Evolutionary conservation across 2,888 invertebrate genomes (phyloP).

Genomic region (Ligdia adustata): DNA sequence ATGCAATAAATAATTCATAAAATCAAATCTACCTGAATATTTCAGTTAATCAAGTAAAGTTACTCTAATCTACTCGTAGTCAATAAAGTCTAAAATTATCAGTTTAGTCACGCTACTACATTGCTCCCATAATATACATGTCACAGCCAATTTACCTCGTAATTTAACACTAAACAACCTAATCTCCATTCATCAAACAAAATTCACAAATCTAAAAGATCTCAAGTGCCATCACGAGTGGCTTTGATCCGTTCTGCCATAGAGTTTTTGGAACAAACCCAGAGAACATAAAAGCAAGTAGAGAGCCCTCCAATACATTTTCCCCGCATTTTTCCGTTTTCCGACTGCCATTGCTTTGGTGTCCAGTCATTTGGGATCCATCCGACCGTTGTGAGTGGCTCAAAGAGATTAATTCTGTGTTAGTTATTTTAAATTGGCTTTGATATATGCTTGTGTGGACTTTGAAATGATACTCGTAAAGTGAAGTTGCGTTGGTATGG

Average conservation of each 20-base stretch:
- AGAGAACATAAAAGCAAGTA: constrained; percentile 30
- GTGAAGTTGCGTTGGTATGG: neutral
- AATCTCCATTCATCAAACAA: constrained; percentile 30
- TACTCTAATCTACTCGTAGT: too few species aligned
- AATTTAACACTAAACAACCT: constrained; percentile 22
- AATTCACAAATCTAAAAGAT: constrained; percentile 22
- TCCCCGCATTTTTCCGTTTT: constrained; percentile 12
- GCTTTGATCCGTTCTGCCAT: constrained; percentile 45
- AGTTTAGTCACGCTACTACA: too few species aligned
- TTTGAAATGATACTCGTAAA: constrained; percentile 11
- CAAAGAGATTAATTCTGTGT: constrained; percentile 22
- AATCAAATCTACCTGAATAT: too few species aligned
- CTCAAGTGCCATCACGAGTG: constrained; percentile 36
- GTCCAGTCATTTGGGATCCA: constrained; percentile 34
- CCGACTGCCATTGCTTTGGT: constrained; percentile 33
- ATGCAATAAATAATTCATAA: too few species aligned
- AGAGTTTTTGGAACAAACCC: constrained; percentile 45
- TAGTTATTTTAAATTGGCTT: constrained; percentile 26
- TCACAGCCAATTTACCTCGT: constrained; percentile 18
- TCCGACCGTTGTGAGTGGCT: constrained; percentile 27
- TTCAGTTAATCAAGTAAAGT: too few species aligned
- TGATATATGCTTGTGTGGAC: constrained; percentile 4
- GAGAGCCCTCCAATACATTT: neutral
- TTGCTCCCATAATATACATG: too few species aligned
- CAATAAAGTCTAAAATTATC: too few species aligned